Percentiles rank a stretch among this genome's conserved stretches.
Conservation (phyloP, 2,888 invertebrate genomes). For the Diarsia rubi region DNA sequence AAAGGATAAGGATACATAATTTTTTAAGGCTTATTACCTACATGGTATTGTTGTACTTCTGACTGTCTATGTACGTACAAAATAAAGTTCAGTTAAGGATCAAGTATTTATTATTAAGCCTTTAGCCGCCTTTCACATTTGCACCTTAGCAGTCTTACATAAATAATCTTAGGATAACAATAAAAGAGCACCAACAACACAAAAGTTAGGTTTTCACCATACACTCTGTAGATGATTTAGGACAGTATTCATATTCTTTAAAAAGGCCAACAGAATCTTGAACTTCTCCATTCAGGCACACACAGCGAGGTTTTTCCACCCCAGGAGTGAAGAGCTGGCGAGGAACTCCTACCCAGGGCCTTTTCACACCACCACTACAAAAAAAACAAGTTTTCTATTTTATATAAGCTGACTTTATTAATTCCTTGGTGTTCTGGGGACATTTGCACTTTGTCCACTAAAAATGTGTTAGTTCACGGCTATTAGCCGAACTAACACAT, state of each 20-base stretch:
- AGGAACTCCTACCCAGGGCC: conserved; percentile 97
- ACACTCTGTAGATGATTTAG: conserved; percentile 90
- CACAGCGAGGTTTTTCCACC: conserved; percentile 93
- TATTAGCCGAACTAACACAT: too few species aligned
- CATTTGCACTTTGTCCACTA: too few species aligned
- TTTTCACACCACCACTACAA: conserved; percentile 96
- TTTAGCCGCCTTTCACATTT: neutral
- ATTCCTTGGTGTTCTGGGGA: too few species aligned
- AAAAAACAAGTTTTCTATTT: conserved; percentile 50
- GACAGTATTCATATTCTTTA: conserved; percentile 93
- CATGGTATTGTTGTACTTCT: conserved; percentile 66
- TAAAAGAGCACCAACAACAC: neutral
- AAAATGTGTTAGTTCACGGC: too few species aligned
- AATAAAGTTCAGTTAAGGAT: conserved; percentile 55
- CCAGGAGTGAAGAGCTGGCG: conserved; percentile 94
- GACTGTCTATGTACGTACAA: conserved; percentile 46
- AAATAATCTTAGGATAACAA: neutral
- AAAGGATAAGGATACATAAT: conserved; percentile 64
- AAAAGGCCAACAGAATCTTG: conserved; percentile 87
- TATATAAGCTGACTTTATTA: too few species aligned
- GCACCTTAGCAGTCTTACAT: neutral
- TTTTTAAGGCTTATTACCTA: conserved; percentile 68
- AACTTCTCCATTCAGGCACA: conserved; percentile 92
- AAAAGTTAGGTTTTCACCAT: conserved; percentile 61
- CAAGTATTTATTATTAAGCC: conserved; percentile 12